These are phyloP conservation scores for Neoscelio sp. DNA, from an alignment of 2,888 invertebrate genomes.

Conservation along the genomic window DNA sequence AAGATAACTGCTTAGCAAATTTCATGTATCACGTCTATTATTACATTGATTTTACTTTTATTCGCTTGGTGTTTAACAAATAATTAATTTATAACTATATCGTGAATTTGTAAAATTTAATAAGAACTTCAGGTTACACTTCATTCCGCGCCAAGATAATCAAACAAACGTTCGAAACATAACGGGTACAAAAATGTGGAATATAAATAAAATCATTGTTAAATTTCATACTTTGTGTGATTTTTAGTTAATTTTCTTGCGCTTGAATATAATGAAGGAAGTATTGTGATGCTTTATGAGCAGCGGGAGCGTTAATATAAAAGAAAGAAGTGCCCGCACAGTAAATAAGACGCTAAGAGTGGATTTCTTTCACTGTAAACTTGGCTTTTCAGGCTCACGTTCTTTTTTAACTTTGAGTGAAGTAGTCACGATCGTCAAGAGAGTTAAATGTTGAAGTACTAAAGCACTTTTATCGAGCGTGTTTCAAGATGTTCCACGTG, in stretches of 20 bases:
- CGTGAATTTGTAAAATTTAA: too few relatives aligned
- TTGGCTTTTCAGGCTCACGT: conserved; percentile 38
- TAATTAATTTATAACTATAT: too few relatives aligned
- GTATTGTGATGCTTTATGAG: background rate
- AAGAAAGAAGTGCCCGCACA: conserved; percentile 22
- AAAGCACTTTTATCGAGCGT: conserved; percentile 36
- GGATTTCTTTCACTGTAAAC: conserved; percentile 43
- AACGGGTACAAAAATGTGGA: too few relatives aligned
- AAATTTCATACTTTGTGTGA: conserved; percentile 3
- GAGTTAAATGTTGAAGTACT: conserved; percentile 41
- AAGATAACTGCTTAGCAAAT: too few relatives aligned
- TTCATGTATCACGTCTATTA: too few relatives aligned
- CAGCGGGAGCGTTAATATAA: conserved; percentile 19
- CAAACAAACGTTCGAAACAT: too few relatives aligned
- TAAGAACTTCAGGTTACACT: too few relatives aligned
- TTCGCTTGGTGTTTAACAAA: too few relatives aligned
- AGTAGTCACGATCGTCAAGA: conserved; percentile 49
- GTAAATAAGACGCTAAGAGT: conserved; percentile 36
- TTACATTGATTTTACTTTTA: background rate
- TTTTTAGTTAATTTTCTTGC: conserved; percentile 3
- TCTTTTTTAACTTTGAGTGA: conserved; percentile 44
- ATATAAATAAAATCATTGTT: background rate
- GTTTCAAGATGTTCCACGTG: conserved; percentile 25
- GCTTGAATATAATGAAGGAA: conserved; percentile 16
- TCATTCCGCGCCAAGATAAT: too few relatives aligned